Conservation (phyloP, 2,113 vertebrate genomes). For the Mugil cephalus region DNA sequence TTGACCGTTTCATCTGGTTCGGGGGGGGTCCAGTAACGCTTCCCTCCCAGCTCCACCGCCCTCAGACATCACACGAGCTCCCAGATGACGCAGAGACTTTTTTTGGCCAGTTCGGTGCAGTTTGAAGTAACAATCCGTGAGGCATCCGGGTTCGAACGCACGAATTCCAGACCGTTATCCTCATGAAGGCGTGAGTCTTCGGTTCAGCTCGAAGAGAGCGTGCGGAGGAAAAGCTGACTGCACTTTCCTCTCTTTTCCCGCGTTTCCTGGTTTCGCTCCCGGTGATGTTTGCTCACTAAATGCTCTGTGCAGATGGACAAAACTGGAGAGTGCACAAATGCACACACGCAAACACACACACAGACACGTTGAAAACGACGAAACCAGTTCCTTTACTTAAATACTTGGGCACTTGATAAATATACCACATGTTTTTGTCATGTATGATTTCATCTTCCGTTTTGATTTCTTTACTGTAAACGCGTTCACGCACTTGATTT, state of each 20-base stretch:
- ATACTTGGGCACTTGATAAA: constrained; percentile 57
- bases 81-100: neutral
- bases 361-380: constrained; percentile 16
- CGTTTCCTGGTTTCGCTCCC: constrained; percentile 52
- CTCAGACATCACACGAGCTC: constrained; percentile 1
- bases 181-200: constrained; percentile 65
- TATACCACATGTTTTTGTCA: constrained; percentile 34
- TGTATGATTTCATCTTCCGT: constrained; percentile 40
- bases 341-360: constrained; percentile 40
- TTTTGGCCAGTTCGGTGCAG: constrained; percentile 31
- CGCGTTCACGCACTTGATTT: constrained; percentile 54
- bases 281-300: constrained; percentile 47
- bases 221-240: constrained; percentile 8
- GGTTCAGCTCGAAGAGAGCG: constrained; percentile 16
- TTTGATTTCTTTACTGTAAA: constrained; percentile 58
- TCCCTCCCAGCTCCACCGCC: constrained; percentile 2
- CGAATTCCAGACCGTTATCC: constrained; percentile 56
- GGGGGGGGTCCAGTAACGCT: constrained; percentile 7
- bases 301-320: constrained; percentile 69
- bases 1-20: constrained; percentile 18
- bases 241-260: constrained; percentile 10
- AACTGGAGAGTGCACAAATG: constrained; percentile 77
- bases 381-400: constrained; percentile 60
- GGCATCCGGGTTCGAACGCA: constrained; percentile 50
- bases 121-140: constrained; percentile 33